Base-by-base conservation (phyloP, 2,888 invertebrate species). In the Holacanthella duospinosa region DNA sequence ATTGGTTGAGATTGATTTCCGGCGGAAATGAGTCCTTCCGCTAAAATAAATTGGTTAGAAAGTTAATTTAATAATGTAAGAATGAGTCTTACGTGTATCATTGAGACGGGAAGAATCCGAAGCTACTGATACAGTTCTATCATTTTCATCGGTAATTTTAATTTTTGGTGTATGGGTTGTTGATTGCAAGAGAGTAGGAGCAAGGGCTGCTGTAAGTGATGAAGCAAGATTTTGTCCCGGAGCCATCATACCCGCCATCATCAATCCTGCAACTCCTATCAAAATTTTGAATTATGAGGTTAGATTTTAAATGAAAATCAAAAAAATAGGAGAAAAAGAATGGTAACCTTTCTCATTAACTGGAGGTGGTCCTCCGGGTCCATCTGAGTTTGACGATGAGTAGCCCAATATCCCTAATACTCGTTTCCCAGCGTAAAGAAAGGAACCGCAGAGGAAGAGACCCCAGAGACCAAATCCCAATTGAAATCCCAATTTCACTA, bases 391-490 rank as follows among this genome's bases (percentile, higher is more conserved):
- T 16, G 67, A 66, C n/a, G 68, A 64, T 12, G 53, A 55, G 48
- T 54, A 26, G 16, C 62, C 62, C 25, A 62, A 21, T 24, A 62
- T 29, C 6, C 62, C 65, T 24, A 70, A 28, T 21, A 67, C 68
- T 59, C 64, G 61, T 43, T 68, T 71, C 29, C 82, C 81, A 55
- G 81, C 80, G 68, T 81, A 80, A 29, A 83, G 77, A 72, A 82
- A 82, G n/a, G 78, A 79, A 57, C 79, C 75, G 71, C 82, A 82
- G 61, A 83, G 76, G 66, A 81, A 75, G 59, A 80, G 73, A 55
- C 81, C 81, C 82, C 82, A 82, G 53, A 79, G 68, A 56, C 81
- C 78, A 74, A 82, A 83, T 44, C 79, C 74, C n/a, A 78, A 77
- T 71, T 82, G 82, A 58, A 80, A 78, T 58, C 80, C 75, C 71